Evolutionary conservation across 2,797 vertebrate species (phyloP), one percentile per base, ranked within the genome.

Genomic region (Ctenopoma multispine): DNA sequence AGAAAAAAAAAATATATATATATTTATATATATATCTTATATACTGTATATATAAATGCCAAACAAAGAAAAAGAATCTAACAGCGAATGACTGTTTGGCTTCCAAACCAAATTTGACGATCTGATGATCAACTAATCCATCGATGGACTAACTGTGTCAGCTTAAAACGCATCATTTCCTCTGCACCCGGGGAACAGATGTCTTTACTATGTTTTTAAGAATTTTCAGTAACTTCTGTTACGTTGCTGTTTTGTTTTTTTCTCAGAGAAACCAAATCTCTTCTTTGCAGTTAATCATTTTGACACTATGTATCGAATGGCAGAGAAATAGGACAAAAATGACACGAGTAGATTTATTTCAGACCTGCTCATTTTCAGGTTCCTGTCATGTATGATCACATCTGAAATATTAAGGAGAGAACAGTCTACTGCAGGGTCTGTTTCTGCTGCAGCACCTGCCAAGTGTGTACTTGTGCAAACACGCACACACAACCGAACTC

Each of bases 341-440:
- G 53, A 66, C 57, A 27, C 4, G 41, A 55, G 49, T 36, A 68
- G 54, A 82, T 84, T 80, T 80, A 80, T 85, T 63, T 58, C 46
- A 79, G 64, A 62, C 55, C n/a, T 75, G 64, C 72, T 86, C 21
- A 44, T 65, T 82, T 79, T 79, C 76, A 69, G 40, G 43, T 76
- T 84, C 47, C 59, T 84, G 82, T 82, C 83, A 69, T 72, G 65
- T 81, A 60, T 78, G 72, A 87, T 87, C 51, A 46, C 65, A 62
- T 80, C 43, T 77, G 54, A 75, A 70, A 71, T 79, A 72, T 84
- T 54, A 80, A 72, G 70, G 59, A 21, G 36, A 64, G 55, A 73
- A 38, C 20, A 34, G 63, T 55, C 48, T 4, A 49, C 71, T 63
- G 47, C 43, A 12, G 50, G 71, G 2, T 72, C 48, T 72, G 51